phyloP scores from a whole-genome alignment of 2,888 invertebrate species.

The Peribatodes rhomboidaria region DNA sequence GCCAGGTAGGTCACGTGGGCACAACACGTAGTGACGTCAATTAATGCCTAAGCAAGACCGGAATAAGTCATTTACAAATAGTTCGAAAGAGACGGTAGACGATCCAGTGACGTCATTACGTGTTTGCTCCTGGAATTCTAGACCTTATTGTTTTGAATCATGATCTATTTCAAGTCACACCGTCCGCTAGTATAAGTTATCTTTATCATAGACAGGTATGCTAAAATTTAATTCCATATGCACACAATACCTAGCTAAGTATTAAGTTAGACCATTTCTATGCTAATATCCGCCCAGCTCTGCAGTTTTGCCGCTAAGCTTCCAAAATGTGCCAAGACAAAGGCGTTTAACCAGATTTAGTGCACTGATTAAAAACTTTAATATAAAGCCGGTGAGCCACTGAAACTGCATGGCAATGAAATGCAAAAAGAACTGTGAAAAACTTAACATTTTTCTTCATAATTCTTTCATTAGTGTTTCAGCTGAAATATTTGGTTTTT shows the following conservation, averaged over 20 bases:
- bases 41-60: no score
- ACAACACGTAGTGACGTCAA: no score
- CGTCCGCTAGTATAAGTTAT: neutral
- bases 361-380: slow-evolving; percentile 34
- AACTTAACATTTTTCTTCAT: neutral
- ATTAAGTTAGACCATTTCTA: slow-evolving; percentile 47
- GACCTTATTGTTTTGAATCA: no score
- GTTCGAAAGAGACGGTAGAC: no score
- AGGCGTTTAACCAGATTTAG: slow-evolving; percentile 32
- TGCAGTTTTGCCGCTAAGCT: slow-evolving; percentile 43
- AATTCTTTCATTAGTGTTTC: neutral
- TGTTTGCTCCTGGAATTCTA: no score
- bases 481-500: neutral
- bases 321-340: slow-evolving; percentile 37
- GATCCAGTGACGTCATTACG: no score
- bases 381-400: neutral
- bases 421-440: neutral
- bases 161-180: no score
- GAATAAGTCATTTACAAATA: no score
- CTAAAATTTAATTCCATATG: slow-evolving; percentile 29
- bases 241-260: slow-evolving; percentile 10
- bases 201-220: neutral
- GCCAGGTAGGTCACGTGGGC: no score
- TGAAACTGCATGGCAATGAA: slow-evolving; percentile 2
- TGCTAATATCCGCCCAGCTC: slow-evolving; percentile 45